These are phyloP conservation scores for Pyrrhosoma nymphula DNA, from an alignment of 2,888 invertebrate genomes.

Conservation along the genomic window DNA sequence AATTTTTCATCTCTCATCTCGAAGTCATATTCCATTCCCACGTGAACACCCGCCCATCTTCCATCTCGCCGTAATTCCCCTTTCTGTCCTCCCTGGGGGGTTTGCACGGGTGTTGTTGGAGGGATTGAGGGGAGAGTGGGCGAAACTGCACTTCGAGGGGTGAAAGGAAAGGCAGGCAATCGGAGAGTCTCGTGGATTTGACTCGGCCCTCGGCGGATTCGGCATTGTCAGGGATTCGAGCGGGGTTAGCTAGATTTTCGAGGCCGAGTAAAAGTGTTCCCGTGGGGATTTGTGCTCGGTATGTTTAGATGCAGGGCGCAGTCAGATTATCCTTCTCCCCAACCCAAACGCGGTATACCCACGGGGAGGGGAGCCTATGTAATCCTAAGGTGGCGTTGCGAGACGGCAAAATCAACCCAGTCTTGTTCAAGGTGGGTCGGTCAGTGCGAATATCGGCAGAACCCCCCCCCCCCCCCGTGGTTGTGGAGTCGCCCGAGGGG, in stretches of 20 bases:
- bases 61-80: not conserved
- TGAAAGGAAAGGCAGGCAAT: not conserved
- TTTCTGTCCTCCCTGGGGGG: not conserved
- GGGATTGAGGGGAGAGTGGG: not conserved
- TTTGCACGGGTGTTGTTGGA: not conserved
- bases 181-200: not conserved
- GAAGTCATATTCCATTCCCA: not conserved
- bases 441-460: not conserved
- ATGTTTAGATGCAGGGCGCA: not conserved
- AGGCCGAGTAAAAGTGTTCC: not conserved
- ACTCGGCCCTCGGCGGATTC: conserved; percentile 7
- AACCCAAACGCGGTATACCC: not conserved
- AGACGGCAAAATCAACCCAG: not conserved
- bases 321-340: not conserved
- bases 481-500: not conserved
- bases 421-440: not conserved
- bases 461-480: not conserved
- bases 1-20: not conserved
- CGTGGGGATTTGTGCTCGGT: not conserved
- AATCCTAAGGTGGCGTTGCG: not conserved
- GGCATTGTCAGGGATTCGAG: not conserved
- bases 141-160: not conserved
- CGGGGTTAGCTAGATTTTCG: not conserved
- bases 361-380: not conserved
- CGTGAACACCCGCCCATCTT: not conserved